Evolutionary conservation across 2,113 vertebrate genomes (phyloP).

Genomic region (Boleophthalmus pectinirostris): DNA sequence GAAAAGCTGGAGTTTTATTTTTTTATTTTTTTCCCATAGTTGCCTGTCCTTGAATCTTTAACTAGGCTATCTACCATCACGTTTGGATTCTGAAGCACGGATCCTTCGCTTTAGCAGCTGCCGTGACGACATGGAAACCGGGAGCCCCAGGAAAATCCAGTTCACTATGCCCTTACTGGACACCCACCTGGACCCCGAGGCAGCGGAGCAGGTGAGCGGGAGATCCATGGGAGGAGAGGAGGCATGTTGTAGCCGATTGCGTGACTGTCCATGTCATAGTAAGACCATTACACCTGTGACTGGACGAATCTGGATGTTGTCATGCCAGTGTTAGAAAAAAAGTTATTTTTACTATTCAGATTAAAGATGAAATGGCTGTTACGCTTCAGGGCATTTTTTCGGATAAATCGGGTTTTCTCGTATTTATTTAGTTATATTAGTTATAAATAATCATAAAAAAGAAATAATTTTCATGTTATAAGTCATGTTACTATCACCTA

Average conservation of each 20-base stretch:
- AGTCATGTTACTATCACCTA: no score
- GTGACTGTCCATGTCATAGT: background rate
- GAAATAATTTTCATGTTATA: no score
- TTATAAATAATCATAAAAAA: no score
- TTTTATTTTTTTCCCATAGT: slow-evolving; percentile 20
- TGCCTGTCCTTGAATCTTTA: slow-evolving; percentile 13
- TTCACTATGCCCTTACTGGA: slow-evolving; percentile 90
- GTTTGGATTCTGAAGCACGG: slow-evolving; percentile 32
- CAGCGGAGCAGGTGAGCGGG: slow-evolving; percentile 86
- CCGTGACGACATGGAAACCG: slow-evolving; percentile 81
- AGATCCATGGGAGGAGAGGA: background rate
- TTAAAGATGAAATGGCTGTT: no score
- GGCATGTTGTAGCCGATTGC: background rate
- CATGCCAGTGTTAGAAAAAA: no score
- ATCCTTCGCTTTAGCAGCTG: slow-evolving; percentile 17
- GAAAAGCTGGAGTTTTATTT: slow-evolving; percentile 19
- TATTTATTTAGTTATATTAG: background rate
- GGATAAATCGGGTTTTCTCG: no score
- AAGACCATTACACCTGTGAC: background rate
- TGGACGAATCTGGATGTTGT: no score
- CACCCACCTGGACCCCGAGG: slow-evolving; percentile 90
- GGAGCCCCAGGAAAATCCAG: slow-evolving; percentile 90
- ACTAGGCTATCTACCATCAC: slow-evolving; percentile 13
- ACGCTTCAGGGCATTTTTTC: no score
- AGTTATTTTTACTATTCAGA: no score